Percentiles rank a stretch among this genome's conserved stretches.
Evolutionary conservation across 2,888 invertebrate species (phyloP).

Genomic region (Eueremaeus valkanovi): DNA sequence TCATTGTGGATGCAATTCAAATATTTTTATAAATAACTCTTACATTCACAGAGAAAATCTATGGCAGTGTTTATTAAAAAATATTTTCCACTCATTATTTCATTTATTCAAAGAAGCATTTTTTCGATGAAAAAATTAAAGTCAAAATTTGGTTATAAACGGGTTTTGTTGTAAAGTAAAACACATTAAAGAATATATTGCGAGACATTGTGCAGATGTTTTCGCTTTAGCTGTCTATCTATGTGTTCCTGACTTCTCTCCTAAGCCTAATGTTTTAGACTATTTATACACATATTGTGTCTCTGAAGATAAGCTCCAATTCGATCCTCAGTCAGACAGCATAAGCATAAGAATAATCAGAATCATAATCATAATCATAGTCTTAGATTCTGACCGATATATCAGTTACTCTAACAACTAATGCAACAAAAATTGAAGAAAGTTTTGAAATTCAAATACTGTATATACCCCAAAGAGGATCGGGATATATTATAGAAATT

Average conservation of each 20-base stretch:
- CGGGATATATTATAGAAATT: too few relatives aligned
- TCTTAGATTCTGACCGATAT: slow-evolving; percentile 1
- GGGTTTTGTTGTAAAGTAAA: not conserved
- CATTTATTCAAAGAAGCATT: not conserved
- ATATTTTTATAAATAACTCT: slow-evolving; percentile 5
- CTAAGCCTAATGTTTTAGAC: not conserved
- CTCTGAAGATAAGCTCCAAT: not conserved
- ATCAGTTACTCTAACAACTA: slow-evolving; percentile 17
- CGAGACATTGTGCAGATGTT: slow-evolving; percentile 27
- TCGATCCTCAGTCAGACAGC: not conserved
- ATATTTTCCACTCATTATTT: not conserved
- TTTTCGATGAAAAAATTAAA: not conserved
- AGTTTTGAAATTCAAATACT: too few relatives aligned
- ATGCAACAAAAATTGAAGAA: too few relatives aligned
- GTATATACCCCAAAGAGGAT: too few relatives aligned
- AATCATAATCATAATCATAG: too few relatives aligned
- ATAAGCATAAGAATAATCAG: too few relatives aligned
- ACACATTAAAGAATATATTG: slow-evolving; percentile 19
- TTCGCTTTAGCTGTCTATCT: slow-evolving; percentile 4
- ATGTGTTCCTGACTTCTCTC: not conserved
- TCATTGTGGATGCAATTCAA: slow-evolving; percentile 3
- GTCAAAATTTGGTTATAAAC: not conserved
- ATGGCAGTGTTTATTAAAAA: not conserved
- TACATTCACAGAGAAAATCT: not conserved
- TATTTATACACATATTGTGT: slow-evolving; percentile 16